phyloP scores from a whole-genome alignment of 1,140 invertebrate genomes.

The Drosophila ercepeae region DNA sequence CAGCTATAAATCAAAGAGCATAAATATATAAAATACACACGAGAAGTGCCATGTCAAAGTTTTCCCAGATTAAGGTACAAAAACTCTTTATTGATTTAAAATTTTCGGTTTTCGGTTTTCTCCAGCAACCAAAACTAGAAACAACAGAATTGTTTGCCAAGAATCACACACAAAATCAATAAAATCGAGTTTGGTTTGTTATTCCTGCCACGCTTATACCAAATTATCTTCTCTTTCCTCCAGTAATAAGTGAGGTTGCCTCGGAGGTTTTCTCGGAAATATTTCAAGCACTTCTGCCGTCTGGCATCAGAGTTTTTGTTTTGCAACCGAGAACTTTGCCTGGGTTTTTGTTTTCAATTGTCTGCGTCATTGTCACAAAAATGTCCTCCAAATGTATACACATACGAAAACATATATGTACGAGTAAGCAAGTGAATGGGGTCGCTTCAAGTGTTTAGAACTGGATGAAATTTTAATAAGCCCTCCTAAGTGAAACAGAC shows the following conservation, averaged over 20 bases:
- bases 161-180: slow-evolving; percentile 55
- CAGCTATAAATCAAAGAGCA: slow-evolving; percentile 64
- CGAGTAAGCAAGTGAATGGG: background rate
- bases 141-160: slow-evolving; percentile 23
- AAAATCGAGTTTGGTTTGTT: slow-evolving; percentile 33
- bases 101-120: slow-evolving; percentile 3
- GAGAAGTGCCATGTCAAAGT: slow-evolving; percentile 10
- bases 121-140: slow-evolving; percentile 18
- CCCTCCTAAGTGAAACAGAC: slow-evolving; percentile 57
- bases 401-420: background rate
- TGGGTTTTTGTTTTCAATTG: slow-evolving; percentile 43
- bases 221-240: slow-evolving; percentile 65
- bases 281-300: slow-evolving; percentile 44
- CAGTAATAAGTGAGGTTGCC: slow-evolving; percentile 49
- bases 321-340: slow-evolving; percentile 33
- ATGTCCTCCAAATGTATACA: slow-evolving; percentile 4
- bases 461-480: slow-evolving; percentile 74
- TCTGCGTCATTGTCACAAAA: slow-evolving; percentile 34
- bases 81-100: slow-evolving; percentile 24
- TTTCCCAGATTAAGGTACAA: slow-evolving; percentile 17
- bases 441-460: slow-evolving; percentile 56
- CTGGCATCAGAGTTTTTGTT: slow-evolving; percentile 40
- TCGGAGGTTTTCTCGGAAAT: slow-evolving; percentile 39
- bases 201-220: slow-evolving; percentile 58
- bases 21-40: slow-evolving; percentile 2